A percentile compares a stretch with the other conserved stretches of the same genome.
Evolutionary conservation across 2,888 invertebrate species (phyloP).

Genomic region (Nymphalis c-album): DNA sequence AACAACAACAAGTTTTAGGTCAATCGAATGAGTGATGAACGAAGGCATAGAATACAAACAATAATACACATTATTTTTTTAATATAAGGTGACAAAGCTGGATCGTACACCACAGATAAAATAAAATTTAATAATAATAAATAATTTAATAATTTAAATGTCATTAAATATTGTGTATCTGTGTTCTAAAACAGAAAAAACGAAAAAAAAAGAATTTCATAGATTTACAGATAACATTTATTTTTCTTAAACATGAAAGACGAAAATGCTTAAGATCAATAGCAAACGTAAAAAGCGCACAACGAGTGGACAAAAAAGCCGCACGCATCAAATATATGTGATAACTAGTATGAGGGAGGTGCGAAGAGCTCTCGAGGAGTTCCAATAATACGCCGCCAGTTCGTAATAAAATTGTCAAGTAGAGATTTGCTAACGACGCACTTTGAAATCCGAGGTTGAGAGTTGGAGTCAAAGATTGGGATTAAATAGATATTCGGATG

Average conservation of each 20-base stretch:
- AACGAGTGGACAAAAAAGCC: conserved; percentile 58
- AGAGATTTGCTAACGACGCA: conserved; percentile 74
- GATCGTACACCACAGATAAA: too few species aligned
- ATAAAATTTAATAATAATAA: too few species aligned
- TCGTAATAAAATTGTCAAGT: conserved; percentile 72
- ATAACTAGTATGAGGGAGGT: conserved; percentile 76
- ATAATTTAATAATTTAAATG: too few species aligned
- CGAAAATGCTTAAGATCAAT: conserved; percentile 16
- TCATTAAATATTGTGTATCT: too few species aligned
- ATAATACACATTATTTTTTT: too few species aligned
- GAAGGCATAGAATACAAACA: too few species aligned
- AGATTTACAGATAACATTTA: neutral
- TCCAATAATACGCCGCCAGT: conserved; percentile 62
- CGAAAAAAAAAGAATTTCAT: too few species aligned
- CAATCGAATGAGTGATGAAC: too few species aligned
- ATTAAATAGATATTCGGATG: neutral
- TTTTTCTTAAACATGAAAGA: neutral
- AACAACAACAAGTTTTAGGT: too few species aligned
- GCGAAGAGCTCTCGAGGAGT: conserved; percentile 59
- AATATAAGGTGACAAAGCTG: too few species aligned
- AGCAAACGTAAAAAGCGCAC: conserved; percentile 47
- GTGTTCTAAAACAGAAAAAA: too few species aligned
- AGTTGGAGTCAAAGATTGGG: conserved; percentile 47
- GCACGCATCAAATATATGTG: conserved; percentile 71
- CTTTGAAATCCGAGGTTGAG: conserved; percentile 54